A percentile compares a stretch with the other conserved stretches of the same genome.
These are phyloP conservation scores for Euzetes globulus DNA, from an alignment of 2,888 invertebrate genomes.

Conservation along the genomic window DNA sequence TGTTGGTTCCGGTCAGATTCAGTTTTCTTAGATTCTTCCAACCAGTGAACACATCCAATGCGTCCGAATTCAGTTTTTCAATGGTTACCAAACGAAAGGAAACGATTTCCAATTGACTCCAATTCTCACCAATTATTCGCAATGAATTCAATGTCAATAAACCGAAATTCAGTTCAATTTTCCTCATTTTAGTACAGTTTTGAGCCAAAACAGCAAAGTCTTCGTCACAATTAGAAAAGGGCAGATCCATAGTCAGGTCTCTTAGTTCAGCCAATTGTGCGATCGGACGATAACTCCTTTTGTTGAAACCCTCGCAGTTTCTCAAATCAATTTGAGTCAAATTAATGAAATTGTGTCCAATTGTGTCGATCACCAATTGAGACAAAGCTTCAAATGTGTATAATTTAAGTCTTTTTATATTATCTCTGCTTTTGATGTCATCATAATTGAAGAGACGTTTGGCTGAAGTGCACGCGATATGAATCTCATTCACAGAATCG, in stretches of 20 bases:
- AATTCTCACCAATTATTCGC: background rate
- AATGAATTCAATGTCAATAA: conserved; percentile 17
- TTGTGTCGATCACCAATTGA: conserved; percentile 6
- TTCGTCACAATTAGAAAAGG: conserved; percentile 28
- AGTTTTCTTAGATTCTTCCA: background rate
- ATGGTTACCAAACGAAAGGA: conserved; percentile 7
- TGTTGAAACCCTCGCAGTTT: conserved; percentile 1
- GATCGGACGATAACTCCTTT: background rate
- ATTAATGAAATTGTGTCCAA: conserved; percentile 1
- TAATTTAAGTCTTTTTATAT: background rate
- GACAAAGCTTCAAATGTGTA: background rate
- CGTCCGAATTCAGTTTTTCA: conserved; percentile 15
- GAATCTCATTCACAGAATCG: background rate
- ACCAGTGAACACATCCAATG: background rate
- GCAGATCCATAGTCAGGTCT: background rate
- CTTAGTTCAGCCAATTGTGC: background rate
- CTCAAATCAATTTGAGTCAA: conserved; percentile 18
- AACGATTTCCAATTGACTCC: background rate
- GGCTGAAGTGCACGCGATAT: conserved; percentile 17
- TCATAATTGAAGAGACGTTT: background rate
- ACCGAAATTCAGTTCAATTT: conserved; percentile 19
- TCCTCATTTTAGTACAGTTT: background rate
- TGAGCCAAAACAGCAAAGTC: background rate
- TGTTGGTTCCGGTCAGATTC: background rate
- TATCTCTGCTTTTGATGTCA: background rate